Evolutionary conservation across 2,797 vertebrate species (phyloP).

Genomic region (Margarornis squamiger): DNA sequence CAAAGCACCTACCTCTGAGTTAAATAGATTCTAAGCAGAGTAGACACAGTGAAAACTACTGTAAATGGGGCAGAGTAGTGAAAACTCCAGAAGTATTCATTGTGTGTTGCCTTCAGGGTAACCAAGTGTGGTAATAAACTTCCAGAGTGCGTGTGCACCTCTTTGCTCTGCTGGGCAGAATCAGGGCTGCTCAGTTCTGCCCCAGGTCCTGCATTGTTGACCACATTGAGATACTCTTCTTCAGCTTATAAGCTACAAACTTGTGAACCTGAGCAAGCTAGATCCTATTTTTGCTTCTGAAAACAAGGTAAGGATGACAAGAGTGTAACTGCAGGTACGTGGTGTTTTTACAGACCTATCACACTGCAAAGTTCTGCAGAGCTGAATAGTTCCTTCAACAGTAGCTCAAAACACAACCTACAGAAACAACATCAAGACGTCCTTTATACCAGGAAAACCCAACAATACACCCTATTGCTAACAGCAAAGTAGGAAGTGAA

Average conservation of each 20-base stretch:
- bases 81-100: background rate
- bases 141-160: rapidly evolving
- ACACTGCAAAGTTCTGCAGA: background rate
- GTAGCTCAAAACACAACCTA: background rate
- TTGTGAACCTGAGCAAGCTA: background rate
- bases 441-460: background rate
- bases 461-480: background rate
- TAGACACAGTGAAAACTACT: background rate
- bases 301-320: background rate
- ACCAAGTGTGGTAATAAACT: background rate
- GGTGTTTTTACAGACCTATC: background rate
- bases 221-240: background rate
- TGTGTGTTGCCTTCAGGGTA: background rate
- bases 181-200: background rate
- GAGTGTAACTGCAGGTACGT: background rate
- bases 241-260: background rate
- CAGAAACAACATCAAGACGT: background rate
- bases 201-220: rapidly evolving
- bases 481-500: background rate
- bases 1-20: background rate
- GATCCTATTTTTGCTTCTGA: background rate
- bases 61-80: background rate
- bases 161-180: background rate
- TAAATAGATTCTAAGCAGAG: background rate
- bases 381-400: background rate